Conservation (phyloP, 35 echinoderm and acorn worm species). For the Chiridota heheva region DNA sequence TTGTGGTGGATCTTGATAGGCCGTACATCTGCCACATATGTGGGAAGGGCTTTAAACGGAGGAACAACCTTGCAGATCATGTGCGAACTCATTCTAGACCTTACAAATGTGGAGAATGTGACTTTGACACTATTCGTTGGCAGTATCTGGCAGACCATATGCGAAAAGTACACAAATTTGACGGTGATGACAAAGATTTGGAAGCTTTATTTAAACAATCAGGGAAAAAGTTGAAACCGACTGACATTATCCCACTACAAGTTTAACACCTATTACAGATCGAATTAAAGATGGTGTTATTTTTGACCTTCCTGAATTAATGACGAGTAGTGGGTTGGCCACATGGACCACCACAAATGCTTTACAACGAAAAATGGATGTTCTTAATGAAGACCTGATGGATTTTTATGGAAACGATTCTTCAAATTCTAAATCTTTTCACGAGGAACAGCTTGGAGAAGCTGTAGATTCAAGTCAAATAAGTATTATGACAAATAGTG, state of each 20-base stretch:
- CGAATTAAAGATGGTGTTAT: conserved; percentile 26
- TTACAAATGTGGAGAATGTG: conserved; percentile 91
- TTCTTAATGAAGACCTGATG: conserved; percentile 38
- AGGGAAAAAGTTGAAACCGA: conserved; percentile 86
- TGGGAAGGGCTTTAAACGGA: conserved; percentile 93
- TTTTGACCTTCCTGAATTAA: conserved; percentile 1
- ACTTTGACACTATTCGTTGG: conserved; percentile 88
- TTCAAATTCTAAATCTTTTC: too few species aligned
- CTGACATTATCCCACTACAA: conserved; percentile 75
- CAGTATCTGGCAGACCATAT: conserved; percentile 92
- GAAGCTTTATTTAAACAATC: conserved; percentile 87
- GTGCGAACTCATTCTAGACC: conserved; percentile 88
- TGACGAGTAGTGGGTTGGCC: background rate
- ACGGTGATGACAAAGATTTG: conserved; percentile 85
- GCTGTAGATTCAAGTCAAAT: too few species aligned
- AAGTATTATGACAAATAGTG: too few species aligned
- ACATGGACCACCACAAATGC: background rate
- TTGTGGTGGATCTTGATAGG: conserved; percentile 59
- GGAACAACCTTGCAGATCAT: conserved; percentile 91
- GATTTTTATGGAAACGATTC: conserved; percentile 71
- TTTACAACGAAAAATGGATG: background rate
- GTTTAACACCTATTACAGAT: conserved; percentile 67
- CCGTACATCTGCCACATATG: conserved; percentile 94
- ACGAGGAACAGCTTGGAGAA: too few species aligned
- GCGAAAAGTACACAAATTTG: conserved; percentile 78